Evolutionary conservation across 1,140 invertebrate species (phyloP).

Genomic region (Harpegnathos saltator): DNA sequence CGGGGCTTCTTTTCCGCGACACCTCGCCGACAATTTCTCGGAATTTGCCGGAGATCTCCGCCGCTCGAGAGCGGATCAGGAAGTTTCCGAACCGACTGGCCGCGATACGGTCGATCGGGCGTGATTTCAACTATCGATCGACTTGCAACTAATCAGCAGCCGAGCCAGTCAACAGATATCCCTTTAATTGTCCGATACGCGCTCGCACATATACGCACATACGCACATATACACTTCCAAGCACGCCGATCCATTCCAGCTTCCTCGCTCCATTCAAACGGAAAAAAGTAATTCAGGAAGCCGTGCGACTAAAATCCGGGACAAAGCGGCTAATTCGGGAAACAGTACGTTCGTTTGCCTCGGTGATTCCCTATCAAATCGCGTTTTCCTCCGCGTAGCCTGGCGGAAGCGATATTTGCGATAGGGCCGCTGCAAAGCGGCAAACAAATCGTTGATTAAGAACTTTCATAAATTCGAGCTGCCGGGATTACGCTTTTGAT

Average conservation of each 20-base stretch:
- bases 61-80: slow-evolving; percentile 7
- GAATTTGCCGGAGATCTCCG: slow-evolving; percentile 32
- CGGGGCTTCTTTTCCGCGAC: slow-evolving; percentile 28
- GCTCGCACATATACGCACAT: no score
- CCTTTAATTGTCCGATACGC: slow-evolving; percentile 10
- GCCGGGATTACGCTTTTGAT: no score
- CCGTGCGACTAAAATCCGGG: slow-evolving; percentile 28
- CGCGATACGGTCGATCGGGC: slow-evolving; percentile 6
- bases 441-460: slow-evolving; percentile 19
- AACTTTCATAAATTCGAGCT: background rate
- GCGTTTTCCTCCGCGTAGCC: slow-evolving; percentile 6
- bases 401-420: slow-evolving; percentile 11
- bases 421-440: background rate
- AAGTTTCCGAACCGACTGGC: slow-evolving; percentile 26
- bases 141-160: slow-evolving; percentile 39
- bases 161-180: slow-evolving; percentile 25
- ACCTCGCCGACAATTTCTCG: slow-evolving; percentile 24
- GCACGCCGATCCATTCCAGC: slow-evolving; percentile 5
- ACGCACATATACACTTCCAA: no score
- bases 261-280: slow-evolving; percentile 8
- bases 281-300: slow-evolving; percentile 32
- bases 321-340: slow-evolving; percentile 1
- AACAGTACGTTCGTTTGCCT: slow-evolving; percentile 31
- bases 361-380: slow-evolving; percentile 27
- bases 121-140: slow-evolving; percentile 44